A percentile compares a stretch with the other conserved stretches of the same genome.
These are phyloP conservation scores for Gambusia affinis DNA, from an alignment of 2,113 vertebrate species.

Conservation along the genomic window DNA sequence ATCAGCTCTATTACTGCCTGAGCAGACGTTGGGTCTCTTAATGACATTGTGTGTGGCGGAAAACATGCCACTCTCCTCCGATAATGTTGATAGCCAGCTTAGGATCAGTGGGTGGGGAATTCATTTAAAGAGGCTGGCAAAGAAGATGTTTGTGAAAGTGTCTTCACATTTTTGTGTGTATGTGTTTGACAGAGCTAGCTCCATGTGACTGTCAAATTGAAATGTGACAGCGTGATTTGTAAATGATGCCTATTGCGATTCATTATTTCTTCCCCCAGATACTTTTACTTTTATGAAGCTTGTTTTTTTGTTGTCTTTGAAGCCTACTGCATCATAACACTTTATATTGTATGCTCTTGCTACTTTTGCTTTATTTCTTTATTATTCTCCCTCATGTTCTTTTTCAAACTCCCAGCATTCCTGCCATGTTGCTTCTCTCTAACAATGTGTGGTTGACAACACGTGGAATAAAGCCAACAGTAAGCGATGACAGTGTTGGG, in stretches of 20 bases:
- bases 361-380: conserved; percentile 15
- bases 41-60: conserved; percentile 41
- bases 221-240: conserved; percentile 58
- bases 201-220: conserved; percentile 35
- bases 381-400: conserved; percentile 18
- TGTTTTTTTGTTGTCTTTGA: conserved; percentile 44
- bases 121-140: conserved; percentile 9
- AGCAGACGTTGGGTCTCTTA: conserved; percentile 32
- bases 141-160: background rate
- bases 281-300: conserved; percentile 34
- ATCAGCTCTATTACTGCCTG: conserved; percentile 27
- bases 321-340: conserved; percentile 42
- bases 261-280: conserved; percentile 49
- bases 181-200: background rate
- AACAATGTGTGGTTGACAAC: conserved; percentile 38
- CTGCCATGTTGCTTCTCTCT: conserved; percentile 42
- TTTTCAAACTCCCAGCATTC: conserved; percentile 18
- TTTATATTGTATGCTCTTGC: conserved; percentile 41
- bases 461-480: conserved; percentile 16
- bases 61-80: conserved; percentile 45
- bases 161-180: background rate
- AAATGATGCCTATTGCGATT: conserved; percentile 61
- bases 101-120: conserved; percentile 20
- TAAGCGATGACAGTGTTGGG: background rate
- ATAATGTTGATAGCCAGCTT: conserved; percentile 32